Conservation (phyloP, 2,113 vertebrate genomes). For the Tychaedon coryphoeus region DNA sequence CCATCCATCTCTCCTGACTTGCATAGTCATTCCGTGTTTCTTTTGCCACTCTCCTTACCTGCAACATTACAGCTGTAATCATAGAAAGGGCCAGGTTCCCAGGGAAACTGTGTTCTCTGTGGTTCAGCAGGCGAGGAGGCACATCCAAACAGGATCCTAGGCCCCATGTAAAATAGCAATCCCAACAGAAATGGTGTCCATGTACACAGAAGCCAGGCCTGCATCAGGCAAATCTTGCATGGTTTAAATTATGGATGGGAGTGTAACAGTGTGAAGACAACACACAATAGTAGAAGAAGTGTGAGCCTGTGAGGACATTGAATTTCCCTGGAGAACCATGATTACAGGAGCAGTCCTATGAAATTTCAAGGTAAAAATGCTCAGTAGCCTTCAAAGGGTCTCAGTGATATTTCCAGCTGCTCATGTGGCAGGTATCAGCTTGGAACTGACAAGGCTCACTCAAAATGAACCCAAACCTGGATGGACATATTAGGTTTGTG, state of each 20-base stretch:
- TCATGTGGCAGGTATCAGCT: background rate
- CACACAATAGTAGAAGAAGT: background rate
- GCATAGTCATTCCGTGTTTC: background rate
- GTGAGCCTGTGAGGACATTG: background rate
- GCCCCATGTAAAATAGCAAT: background rate
- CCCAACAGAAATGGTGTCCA: background rate
- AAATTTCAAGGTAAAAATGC: background rate
- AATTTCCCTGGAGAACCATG: background rate
- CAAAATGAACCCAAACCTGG: background rate
- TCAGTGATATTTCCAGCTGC: background rate
- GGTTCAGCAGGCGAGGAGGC: background rate
- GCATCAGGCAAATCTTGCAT: background rate
- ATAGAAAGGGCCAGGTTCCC: background rate
- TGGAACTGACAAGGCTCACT: background rate
- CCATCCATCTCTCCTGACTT: background rate
- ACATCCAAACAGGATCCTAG: background rate
- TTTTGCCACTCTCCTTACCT: background rate
- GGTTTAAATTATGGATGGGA: background rate
- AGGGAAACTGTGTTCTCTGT: background rate
- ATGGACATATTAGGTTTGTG: background rate
- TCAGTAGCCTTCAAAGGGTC: background rate
- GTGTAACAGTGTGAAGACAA: accelerated
- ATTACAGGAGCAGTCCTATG: background rate
- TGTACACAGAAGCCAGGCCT: background rate
- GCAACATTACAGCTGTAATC: background rate